A percentile compares a stretch with the other conserved stretches of the same genome.
Conservation (phyloP, 1,140 invertebrate genomes). For the Neoseiulus cucumeris region DNA sequence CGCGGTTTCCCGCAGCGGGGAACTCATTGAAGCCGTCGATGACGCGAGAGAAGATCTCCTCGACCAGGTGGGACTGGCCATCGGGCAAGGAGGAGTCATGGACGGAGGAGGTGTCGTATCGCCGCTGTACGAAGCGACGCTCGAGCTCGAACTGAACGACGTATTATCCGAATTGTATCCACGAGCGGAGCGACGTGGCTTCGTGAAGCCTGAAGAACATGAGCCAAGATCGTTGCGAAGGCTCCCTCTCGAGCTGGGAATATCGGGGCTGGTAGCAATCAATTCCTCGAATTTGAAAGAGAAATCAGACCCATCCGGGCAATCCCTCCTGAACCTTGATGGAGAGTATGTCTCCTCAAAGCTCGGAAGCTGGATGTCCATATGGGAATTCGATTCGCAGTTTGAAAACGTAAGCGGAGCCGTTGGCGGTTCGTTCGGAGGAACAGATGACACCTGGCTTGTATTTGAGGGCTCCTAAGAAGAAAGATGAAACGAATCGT, state of each 20-base stretch:
- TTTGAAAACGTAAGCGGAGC: not conserved
- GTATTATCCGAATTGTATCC: constrained; percentile 3
- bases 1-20: constrained; percentile 2
- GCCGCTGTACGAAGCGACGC: not conserved
- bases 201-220: not conserved
- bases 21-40: not conserved
- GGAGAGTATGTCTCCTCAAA: constrained; percentile 10
- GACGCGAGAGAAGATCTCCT: not conserved
- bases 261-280: not conserved
- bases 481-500: not conserved
- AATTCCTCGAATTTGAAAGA: constrained; percentile 10
- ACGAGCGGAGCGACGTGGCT: not conserved
- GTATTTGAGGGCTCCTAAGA: not conserved
- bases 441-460: not conserved
- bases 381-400: not conserved
- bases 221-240: not conserved
- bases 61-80: not conserved
- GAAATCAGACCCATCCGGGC: not conserved
- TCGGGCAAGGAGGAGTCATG: not conserved
- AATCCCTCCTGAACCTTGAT: constrained; percentile 8
- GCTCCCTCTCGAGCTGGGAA: not conserved
- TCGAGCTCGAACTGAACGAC: not conserved
- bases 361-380: constrained; percentile 10
- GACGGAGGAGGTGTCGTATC: not conserved
- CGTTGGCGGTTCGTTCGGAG: not conserved